phyloP scores from a whole-genome alignment of 2,888 invertebrate genomes.

The Pachliopta kotzebuea region DNA sequence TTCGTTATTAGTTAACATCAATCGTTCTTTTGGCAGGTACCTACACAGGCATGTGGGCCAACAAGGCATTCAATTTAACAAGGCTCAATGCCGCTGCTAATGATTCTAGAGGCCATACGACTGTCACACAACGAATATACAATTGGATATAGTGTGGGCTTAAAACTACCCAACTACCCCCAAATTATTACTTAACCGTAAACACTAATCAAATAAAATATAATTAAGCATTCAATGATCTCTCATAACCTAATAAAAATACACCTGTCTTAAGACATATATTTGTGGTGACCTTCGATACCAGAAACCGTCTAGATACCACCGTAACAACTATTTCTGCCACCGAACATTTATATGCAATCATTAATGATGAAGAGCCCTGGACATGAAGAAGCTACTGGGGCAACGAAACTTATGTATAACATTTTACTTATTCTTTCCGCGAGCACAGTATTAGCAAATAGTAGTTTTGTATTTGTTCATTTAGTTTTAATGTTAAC shows the following conservation, averaged over 20 bases:
- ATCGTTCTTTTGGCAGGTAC: conserved; percentile 22
- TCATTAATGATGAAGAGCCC: too few species aligned
- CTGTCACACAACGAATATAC: conserved; percentile 61
- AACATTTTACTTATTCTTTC: too few species aligned
- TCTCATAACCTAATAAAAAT: not conserved
- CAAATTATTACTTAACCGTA: conserved; percentile 22
- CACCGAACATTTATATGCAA: too few species aligned
- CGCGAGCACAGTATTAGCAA: too few species aligned
- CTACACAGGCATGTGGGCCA: conserved; percentile 19
- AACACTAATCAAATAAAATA: conserved; percentile 11
- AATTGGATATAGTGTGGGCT: conserved; percentile 57
- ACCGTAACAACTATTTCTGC: too few species aligned
- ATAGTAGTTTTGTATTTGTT: too few species aligned
- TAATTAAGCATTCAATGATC: conserved; percentile 8
- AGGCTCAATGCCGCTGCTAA: conserved; percentile 60
- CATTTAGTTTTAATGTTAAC: too few species aligned
- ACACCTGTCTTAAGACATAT: conserved; percentile 7
- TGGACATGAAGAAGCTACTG: too few species aligned
- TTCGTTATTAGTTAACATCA: conserved; percentile 18
- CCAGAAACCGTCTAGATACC: too few species aligned
- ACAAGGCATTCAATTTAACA: conserved; percentile 55
- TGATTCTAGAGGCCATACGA: conserved; percentile 66
- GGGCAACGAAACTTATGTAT: too few species aligned
- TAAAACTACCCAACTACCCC: conserved; percentile 33
- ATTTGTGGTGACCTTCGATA: not conserved